Evolutionary conservation across 1,140 invertebrate species (phyloP), one percentile per base, ranked within the genome.

Genomic region (Caenorhabditis remanei): DNA sequence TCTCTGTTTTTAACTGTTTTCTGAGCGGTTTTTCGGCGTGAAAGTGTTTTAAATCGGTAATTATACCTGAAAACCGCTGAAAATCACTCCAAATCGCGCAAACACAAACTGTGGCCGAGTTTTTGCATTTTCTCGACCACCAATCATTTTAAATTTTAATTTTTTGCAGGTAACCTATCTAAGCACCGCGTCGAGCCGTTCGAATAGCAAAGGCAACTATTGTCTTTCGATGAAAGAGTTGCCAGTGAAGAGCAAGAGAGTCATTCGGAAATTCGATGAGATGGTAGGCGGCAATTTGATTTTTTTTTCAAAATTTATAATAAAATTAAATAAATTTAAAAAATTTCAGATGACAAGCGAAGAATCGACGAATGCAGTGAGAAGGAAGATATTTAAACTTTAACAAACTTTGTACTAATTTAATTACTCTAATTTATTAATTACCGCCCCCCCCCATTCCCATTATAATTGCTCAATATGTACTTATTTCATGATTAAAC

Each of bases 191-290:
- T 19, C 71, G 6, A 79, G 71, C 21, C 32, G 71, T 24, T 79
- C 71, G 46, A 79, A 79, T 79, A 79, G 71, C 46, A 79, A 79
- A n/a, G 71, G 71, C 11, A 48, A 79, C 24, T 79, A 79, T 79
- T 79, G 71, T 53, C 71, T 79, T 50, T 79, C 71, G 21, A 43
- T n/a, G 11, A 79, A 50, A 50, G 71, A 79, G 13, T 79, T 79
- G 46, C 71, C 71, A 24, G n/a, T 79, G 8, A 79, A 79, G 24
- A 79, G 71, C n/a, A 79, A 79, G 46, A 79, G 71, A 79, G 71
- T 79, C 4, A 79, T 79, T 24, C 16, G 71, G 71, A 79, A 79
- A 41, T 79, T 79, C 46, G 46, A 79, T 50, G 71, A 79, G n/a
- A 79, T 50, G 71, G 46, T 75, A 19, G 16, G 67, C 9, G 16